Conservation (phyloP, 1,140 invertebrate genomes). For the Panagrolaimus sp. region DNA sequence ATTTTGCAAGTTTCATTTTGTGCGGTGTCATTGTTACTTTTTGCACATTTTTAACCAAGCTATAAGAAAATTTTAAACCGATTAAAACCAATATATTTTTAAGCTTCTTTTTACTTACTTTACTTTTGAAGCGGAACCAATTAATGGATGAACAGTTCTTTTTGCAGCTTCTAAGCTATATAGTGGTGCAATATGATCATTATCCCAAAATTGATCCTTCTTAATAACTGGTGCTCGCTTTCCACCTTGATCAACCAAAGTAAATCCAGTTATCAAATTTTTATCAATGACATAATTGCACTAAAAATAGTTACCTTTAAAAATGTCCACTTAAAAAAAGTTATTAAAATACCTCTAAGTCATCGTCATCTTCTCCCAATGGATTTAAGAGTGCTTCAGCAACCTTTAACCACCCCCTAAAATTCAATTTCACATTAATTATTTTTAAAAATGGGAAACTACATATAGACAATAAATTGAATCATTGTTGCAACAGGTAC, state of each 20-base stretch:
- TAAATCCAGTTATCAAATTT: conserved; percentile 43
- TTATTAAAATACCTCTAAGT: conserved; percentile 33
- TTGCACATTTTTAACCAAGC: conserved; percentile 40
- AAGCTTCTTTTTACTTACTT: conserved; percentile 38
- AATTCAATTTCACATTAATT: background rate
- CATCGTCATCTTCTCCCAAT: conserved; percentile 56
- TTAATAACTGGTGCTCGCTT: conserved; percentile 31
- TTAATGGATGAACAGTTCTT: conserved; percentile 46
- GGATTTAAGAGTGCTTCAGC: conserved; percentile 57
- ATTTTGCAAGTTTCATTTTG: conserved; percentile 44
- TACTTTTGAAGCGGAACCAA: conserved; percentile 46
- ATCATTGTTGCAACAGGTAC: conserved; percentile 50
- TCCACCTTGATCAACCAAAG: conserved; percentile 37
- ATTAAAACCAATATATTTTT: conserved; percentile 21
- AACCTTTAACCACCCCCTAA: conserved; percentile 56
- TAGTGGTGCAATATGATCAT: conserved; percentile 48
- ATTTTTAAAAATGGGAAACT: background rate
- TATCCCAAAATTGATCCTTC: conserved; percentile 45
- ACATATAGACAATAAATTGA: conserved; percentile 49
- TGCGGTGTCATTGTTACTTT: conserved; percentile 51
- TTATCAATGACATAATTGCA: conserved; percentile 54
- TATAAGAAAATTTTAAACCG: conserved; percentile 33
- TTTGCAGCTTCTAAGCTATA: conserved; percentile 50
- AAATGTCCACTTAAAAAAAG: background rate
- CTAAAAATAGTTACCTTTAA: background rate